Evolutionary conservation across 2,888 invertebrate genomes (phyloP).

Genomic region (Trachelus iudaicus): DNA sequence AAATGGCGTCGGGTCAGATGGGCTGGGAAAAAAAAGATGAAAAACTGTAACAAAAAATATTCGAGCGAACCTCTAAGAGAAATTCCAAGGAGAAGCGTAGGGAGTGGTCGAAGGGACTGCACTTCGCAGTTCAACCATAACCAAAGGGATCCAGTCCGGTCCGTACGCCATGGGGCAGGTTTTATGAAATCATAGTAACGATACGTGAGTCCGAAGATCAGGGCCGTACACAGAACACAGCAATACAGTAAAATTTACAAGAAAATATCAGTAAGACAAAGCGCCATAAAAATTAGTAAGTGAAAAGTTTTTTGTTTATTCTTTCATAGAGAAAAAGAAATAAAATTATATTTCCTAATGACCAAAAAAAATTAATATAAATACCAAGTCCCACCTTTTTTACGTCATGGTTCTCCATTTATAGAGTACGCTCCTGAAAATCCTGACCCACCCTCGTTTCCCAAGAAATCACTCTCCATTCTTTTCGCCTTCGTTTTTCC

Average conservation of each 20-base stretch:
- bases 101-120: conserved; percentile 4
- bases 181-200: conserved; percentile 7
- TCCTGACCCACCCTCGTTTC: neutral
- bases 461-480: conserved; percentile 62
- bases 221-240: neutral
- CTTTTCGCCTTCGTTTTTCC: conserved; percentile 47
- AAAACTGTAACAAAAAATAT: conserved; percentile 9
- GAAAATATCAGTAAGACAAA: neutral
- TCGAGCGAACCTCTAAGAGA: conserved; percentile 3
- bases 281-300: neutral
- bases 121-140: conserved; percentile 29
- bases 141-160: conserved; percentile 11
- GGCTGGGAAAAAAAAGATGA: conserved; percentile 29
- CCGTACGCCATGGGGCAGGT: neutral
- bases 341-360: neutral
- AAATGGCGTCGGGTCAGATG: conserved; percentile 48
- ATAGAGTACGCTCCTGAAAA: neutral
- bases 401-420: neutral
- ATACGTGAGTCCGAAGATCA: neutral
- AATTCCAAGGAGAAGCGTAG: neutral
- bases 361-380: neutral
- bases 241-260: neutral
- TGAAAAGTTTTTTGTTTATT: neutral
- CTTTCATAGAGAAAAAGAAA: neutral
- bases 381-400: neutral